Conservation (phyloP, 1,140 invertebrate species). For the Drosophila bipectinata region DNA sequence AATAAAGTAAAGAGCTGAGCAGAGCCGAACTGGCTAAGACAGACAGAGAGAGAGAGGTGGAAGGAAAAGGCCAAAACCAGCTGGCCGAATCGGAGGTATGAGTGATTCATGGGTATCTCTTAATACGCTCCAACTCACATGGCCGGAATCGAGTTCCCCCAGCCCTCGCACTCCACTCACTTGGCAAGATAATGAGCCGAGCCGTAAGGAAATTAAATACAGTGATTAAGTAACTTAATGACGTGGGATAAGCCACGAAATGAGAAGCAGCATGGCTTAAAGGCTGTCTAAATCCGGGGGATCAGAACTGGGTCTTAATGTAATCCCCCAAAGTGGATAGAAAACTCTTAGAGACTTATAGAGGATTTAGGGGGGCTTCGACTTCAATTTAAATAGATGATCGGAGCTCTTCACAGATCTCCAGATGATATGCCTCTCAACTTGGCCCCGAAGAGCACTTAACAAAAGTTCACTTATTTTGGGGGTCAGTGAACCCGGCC, state of each 20-base stretch:
- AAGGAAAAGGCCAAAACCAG: conserved; percentile 48
- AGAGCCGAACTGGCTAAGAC: background rate
- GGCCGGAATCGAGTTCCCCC: conserved; percentile 31
- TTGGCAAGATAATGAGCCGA: conserved; percentile 70
- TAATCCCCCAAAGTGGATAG: conserved; percentile 29
- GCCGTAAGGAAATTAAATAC: conserved; percentile 77
- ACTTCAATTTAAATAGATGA: conserved; percentile 34
- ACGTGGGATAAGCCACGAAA: conserved; percentile 65
- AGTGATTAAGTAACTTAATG: conserved; percentile 82
- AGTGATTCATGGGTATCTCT: conserved; percentile 66
- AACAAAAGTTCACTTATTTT: conserved; percentile 38
- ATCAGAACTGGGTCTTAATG: conserved; percentile 13
- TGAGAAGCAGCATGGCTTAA: conserved; percentile 15
- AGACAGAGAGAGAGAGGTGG: conserved; percentile 3
- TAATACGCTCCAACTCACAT: conserved; percentile 74
- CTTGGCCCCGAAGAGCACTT: conserved; percentile 16
- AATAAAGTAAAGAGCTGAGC: conserved; percentile 22
- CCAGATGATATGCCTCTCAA: conserved; percentile 29
- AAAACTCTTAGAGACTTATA: conserved; percentile 7
- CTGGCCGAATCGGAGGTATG: conserved; percentile 58
- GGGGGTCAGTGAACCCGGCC: conserved; percentile 61
- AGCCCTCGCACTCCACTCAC: conserved; percentile 3
- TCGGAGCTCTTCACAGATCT: conserved; percentile 14
- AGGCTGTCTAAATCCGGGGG: background rate
- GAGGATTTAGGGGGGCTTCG: conserved; percentile 8